Evolutionary conservation across 1,140 invertebrate genomes (phyloP).

Genomic region (Drosophila lacertosa): DNA sequence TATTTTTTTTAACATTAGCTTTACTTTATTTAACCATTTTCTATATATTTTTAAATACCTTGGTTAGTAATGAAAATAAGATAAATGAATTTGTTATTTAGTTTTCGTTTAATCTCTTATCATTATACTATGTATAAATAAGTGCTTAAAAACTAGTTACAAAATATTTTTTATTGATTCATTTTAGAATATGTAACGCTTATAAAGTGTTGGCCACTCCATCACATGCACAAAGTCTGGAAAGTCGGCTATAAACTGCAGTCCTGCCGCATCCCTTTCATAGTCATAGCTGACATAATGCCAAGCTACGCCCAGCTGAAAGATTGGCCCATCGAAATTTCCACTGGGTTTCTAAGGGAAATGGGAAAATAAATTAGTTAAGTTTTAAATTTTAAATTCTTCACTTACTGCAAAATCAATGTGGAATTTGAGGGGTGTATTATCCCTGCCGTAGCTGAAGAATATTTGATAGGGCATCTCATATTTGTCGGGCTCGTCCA

Average conservation of each 20-base stretch:
- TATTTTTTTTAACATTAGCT: too few species aligned
- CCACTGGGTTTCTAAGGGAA: conserved; percentile 37
- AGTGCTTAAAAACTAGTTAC: conserved; percentile 2
- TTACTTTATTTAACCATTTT: too few species aligned
- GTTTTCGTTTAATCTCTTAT: not conserved
- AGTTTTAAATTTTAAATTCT: not conserved
- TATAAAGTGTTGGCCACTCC: conserved; percentile 75
- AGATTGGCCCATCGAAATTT: conserved; percentile 41
- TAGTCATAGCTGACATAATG: conserved; percentile 68
- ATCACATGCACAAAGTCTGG: conserved; percentile 68
- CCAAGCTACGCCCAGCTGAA: conserved; percentile 68
- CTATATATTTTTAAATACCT: too few species aligned
- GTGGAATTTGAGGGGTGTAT: conserved; percentile 86
- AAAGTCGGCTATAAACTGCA: conserved; percentile 60
- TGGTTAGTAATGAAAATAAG: too few species aligned
- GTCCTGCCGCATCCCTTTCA: conserved; percentile 33
- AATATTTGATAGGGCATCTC: conserved; percentile 88
- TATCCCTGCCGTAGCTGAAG: conserved; percentile 87
- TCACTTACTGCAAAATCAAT: conserved; percentile 86
- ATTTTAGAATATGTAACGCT: conserved; percentile 67
- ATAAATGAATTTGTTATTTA: not conserved
- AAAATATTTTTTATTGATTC: not conserved
- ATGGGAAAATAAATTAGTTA: not conserved
- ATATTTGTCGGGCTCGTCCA: conserved; percentile 85
- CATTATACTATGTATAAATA: not conserved